A percentile compares a stretch with the other conserved stretches of the same genome.
These are phyloP conservation scores for Pterocles burchelli DNA, from an alignment of 2,113 vertebrate genomes.

Conservation along the genomic window DNA sequence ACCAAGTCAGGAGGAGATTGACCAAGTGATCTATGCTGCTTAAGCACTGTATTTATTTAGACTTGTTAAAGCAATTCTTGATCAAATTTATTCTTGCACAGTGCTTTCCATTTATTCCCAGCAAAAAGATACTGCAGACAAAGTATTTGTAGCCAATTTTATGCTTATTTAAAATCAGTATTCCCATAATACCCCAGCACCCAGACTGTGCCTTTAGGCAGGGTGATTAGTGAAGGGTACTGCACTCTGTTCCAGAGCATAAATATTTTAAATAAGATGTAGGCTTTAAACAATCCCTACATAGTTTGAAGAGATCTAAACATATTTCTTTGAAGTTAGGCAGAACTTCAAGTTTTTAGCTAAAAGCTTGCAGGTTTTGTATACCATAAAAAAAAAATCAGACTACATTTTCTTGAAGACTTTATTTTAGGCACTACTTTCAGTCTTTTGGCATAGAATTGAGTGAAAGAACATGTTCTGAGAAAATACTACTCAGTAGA, in stretches of 20 bases:
- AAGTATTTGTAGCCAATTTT: background rate
- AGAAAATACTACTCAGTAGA: background rate
- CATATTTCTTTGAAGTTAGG: background rate
- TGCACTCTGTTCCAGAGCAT: background rate
- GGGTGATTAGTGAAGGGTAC: background rate
- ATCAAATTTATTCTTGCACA: background rate
- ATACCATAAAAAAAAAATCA: background rate
- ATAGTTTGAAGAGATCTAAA: background rate
- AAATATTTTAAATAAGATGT: constrained; percentile 29
- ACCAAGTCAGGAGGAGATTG: background rate
- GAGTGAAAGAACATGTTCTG: background rate
- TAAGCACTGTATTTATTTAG: background rate
- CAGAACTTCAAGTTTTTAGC: background rate
- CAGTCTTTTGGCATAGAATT: background rate
- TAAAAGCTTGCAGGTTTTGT: constrained; percentile 3
- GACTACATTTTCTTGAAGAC: background rate
- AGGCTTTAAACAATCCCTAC: constrained; percentile 14
- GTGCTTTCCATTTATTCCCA: background rate
- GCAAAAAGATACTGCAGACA: background rate
- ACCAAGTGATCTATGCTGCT: background rate
- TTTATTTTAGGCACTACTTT: background rate
- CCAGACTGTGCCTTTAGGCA: background rate
- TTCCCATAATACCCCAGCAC: background rate
- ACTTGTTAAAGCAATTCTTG: background rate
- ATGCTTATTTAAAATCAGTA: background rate